A percentile compares a stretch with the other conserved stretches of the same genome.
phyloP scores from a whole-genome alignment of 2,113 vertebrate species.

The Chaetodon auriga region DNA sequence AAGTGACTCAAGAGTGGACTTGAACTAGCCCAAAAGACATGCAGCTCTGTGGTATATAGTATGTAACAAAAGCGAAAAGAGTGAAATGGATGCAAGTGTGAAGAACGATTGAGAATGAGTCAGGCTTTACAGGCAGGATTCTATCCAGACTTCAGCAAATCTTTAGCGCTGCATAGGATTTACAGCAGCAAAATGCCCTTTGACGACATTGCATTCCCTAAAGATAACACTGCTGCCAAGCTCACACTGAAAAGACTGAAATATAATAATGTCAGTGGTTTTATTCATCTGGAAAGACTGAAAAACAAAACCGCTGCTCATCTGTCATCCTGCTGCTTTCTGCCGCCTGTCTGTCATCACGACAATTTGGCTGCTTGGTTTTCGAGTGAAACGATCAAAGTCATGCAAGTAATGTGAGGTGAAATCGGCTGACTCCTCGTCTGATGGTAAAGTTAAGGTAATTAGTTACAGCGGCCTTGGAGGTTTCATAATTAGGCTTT shows the following conservation, averaged over 20 bases:
- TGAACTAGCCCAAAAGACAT: not conserved
- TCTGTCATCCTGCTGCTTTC: constrained; percentile 6
- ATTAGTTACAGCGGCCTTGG: constrained; percentile 44
- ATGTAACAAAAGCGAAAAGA: not conserved
- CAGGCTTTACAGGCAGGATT: not conserved
- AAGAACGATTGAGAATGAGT: not conserved
- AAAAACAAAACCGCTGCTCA: not conserved
- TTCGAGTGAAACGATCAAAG: constrained; percentile 36
- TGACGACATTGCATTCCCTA: not conserved
- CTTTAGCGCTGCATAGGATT: not conserved
- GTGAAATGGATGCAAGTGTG: not conserved
- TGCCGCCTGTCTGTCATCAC: not conserved
- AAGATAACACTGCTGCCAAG: not conserved
- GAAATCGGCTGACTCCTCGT: constrained; percentile 26
- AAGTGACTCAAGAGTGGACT: not conserved
- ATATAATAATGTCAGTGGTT: not conserved
- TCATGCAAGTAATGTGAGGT: constrained; percentile 25
- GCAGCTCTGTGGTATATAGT: not conserved
- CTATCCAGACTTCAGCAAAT: not conserved
- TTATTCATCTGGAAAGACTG: not conserved
- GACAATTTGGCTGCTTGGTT: not conserved
- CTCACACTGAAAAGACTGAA: not conserved
- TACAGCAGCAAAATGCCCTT: not conserved
- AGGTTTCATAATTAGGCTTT: constrained; percentile 35
- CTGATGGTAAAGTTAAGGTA: constrained; percentile 26